Percentiles rank a stretch among this genome's conserved stretches.
These are phyloP conservation scores for Drosophila leonis DNA, from an alignment of 2,888 invertebrate genomes.

Conservation along the genomic window DNA sequence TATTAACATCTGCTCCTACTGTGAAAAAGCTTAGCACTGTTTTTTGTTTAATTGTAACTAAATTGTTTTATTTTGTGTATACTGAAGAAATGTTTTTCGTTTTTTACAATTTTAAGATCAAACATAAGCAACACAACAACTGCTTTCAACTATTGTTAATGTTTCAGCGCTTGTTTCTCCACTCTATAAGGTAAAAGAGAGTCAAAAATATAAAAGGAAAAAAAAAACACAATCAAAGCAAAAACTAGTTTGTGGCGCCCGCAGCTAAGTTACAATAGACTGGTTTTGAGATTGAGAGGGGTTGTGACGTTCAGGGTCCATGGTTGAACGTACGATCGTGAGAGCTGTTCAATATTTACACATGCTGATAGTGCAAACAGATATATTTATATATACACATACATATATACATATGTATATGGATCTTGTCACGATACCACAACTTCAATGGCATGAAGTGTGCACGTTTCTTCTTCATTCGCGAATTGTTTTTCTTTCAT, in stretches of 20 bases:
- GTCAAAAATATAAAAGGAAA: background rate
- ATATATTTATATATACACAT: background rate
- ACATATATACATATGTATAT: conserved; percentile 8
- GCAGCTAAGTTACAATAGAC: conserved; percentile 56
- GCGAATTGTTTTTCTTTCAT: conserved; percentile 3
- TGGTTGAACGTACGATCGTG: conserved; percentile 63
- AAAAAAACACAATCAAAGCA: conserved; percentile 8
- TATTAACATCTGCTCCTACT: conserved; percentile 4
- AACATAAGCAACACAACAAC: background rate
- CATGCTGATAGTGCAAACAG: conserved; percentile 30
- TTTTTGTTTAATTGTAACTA: background rate
- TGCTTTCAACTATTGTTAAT: conserved; percentile 3
- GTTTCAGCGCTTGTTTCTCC: background rate
- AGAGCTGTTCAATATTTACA: conserved; percentile 28
- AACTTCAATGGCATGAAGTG: conserved; percentile 11
- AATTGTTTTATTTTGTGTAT: background rate
- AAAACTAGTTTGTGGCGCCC: conserved; percentile 60
- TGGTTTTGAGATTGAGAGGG: conserved; percentile 46
- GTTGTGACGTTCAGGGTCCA: conserved; percentile 35
- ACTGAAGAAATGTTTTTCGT: background rate
- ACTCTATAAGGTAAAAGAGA: background rate
- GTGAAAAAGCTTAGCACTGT: background rate
- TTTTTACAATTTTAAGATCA: background rate
- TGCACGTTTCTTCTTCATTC: background rate
- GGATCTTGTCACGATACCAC: conserved; percentile 42